Evolutionary conservation across 2,888 invertebrate species (phyloP).

Genomic region (Eilema depressum): DNA sequence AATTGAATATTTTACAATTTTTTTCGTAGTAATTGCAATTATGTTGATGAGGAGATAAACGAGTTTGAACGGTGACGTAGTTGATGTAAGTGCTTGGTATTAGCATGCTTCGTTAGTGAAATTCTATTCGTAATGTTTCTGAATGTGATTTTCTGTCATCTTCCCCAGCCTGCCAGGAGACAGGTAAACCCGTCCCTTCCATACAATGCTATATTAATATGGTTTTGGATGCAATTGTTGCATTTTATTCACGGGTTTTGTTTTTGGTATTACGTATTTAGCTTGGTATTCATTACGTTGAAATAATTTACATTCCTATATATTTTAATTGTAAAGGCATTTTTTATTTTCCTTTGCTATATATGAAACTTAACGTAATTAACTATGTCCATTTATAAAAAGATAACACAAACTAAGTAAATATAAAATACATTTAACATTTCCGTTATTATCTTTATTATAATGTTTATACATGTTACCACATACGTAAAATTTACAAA

Average conservation of each 20-base stretch:
- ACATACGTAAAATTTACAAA: neutral
- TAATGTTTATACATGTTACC: neutral
- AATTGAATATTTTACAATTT: slow-evolving; percentile 79
- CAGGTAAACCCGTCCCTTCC: slow-evolving; percentile 76
- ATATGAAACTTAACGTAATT: slow-evolving; percentile 17
- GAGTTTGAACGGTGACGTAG: slow-evolving; percentile 65
- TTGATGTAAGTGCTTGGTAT: slow-evolving; percentile 60
- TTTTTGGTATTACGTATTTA: slow-evolving; percentile 45
- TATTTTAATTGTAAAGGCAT: slow-evolving; percentile 11
- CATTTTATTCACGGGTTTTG: slow-evolving; percentile 36
- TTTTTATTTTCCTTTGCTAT: neutral
- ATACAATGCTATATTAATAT: slow-evolving; percentile 52
- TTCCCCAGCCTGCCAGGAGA: slow-evolving; percentile 87
- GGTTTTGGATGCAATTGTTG: slow-evolving; percentile 40
- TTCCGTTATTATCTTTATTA: neutral
- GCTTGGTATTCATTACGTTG: slow-evolving; percentile 32
- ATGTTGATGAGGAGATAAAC: slow-evolving; percentile 67
- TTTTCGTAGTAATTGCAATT: slow-evolving; percentile 77
- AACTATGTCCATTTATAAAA: slow-evolving; percentile 5
- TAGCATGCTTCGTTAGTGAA: slow-evolving; percentile 80
- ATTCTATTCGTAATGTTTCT: slow-evolving; percentile 84
- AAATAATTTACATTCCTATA: slow-evolving; percentile 8
- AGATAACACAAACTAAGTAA: neutral
- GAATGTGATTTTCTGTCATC: slow-evolving; percentile 87
- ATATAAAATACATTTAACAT: neutral